Evolutionary conservation across 2,113 vertebrate species (phyloP).

Genomic region (Bombycilla garrulus): DNA sequence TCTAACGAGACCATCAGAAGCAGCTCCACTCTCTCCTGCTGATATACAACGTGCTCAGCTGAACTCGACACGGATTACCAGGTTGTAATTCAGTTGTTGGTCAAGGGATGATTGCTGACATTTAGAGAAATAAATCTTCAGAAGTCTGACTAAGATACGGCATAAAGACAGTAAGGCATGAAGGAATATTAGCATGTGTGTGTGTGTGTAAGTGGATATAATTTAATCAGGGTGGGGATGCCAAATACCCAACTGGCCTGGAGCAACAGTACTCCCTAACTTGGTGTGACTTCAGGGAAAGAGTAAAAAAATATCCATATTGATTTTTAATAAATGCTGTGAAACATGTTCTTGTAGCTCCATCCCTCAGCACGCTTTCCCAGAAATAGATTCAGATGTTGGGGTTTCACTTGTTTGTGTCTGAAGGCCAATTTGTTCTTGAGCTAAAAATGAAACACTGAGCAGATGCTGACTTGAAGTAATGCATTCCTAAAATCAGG

Average conservation of each 20-base stretch:
- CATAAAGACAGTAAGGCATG: not conserved
- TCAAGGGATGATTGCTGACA: not conserved
- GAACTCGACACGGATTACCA: not conserved
- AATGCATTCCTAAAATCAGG: not conserved
- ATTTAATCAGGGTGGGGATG: not conserved
- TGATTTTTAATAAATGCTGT: not conserved
- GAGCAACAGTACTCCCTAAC: not conserved
- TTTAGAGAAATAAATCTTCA: not conserved
- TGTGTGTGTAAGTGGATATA: not conserved
- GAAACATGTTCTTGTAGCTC: not conserved
- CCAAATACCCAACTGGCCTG: not conserved
- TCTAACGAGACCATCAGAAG: conserved; percentile 1
- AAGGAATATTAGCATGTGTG: not conserved
- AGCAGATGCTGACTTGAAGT: conserved; percentile 52
- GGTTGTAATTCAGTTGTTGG: not conserved
- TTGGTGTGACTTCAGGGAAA: not conserved
- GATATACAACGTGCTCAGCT: not conserved
- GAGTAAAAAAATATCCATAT: not conserved
- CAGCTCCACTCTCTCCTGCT: not conserved
- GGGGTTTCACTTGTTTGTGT: conserved; percentile 20
- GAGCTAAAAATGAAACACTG: conserved; percentile 54
- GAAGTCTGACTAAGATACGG: not conserved
- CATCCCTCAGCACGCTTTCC: not conserved
- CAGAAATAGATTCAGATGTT: conserved; percentile 22
- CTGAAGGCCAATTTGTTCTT: conserved; percentile 30